Evolutionary conservation across 1,140 invertebrate species (phyloP), one percentile per base, ranked within the genome.

Genomic region (Eciton burchellii): DNA sequence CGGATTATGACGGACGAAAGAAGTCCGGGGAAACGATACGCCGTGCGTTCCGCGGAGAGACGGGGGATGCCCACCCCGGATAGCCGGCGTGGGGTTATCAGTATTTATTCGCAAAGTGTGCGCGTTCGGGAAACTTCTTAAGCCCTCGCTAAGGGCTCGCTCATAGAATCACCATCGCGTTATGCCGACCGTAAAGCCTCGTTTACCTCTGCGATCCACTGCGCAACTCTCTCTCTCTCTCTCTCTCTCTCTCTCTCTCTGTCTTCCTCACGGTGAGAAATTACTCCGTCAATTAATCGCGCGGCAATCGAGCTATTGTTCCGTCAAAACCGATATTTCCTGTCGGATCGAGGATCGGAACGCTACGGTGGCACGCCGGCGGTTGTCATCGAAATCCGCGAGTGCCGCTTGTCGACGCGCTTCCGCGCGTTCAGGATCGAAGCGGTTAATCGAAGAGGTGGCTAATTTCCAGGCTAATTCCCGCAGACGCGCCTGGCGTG

Each of bases 401-500:
- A 45, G 29, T 14, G 12, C 45, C 26, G 16, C 43, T 79, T 70
- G 56, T 79, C 49, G 29, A 45, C 49, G 21, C 49, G 74, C 49
- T 79, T 56, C 70, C 63, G 49, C 74, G 74, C 73, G 73, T 24
- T 29, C 60, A 12, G 16, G 68, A 77, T 77, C 62, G 68, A 77
- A 77, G 74, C 62, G 16, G 63, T 68, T 70, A 79, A 79, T 79
- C 63, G 74, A 70, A 79, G 63, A 79, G 74, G 56, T 45, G 49
- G 35, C 49, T 63, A 79, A 79, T 79, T 79, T 79, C 66, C 74
- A 35, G n/a, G 49, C 6, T 79, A 68, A 79, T 79, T 79, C 68
- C 63, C 6, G 21, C 68, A 45, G 49, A 66, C 63, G 41, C 52
- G 56, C 74, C 56, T 79, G 1, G 74, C 49, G 43, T 77, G 56